Evolutionary conservation across 2,113 vertebrate genomes (phyloP).

Genomic region (Hippoglossus stenolepis): DNA sequence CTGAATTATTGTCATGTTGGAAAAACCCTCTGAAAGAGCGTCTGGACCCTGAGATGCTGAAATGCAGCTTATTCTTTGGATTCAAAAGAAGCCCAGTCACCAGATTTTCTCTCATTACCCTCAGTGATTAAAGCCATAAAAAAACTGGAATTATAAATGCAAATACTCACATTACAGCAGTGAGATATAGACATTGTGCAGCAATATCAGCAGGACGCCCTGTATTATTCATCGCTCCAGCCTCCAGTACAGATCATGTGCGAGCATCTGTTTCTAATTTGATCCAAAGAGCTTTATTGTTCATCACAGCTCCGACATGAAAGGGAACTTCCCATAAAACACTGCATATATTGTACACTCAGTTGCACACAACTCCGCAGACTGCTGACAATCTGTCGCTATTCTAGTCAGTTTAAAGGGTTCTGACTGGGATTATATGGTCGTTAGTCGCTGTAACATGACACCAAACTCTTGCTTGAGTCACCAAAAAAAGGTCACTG

Average conservation of each 20-base stretch:
- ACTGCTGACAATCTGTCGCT: conserved; percentile 32
- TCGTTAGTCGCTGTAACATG: not conserved
- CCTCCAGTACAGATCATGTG: conserved; percentile 45
- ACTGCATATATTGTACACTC: conserved; percentile 17
- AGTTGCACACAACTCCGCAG: conserved; percentile 43
- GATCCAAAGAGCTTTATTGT: conserved; percentile 63
- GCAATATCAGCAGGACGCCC: conserved; percentile 39
- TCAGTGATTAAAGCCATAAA: conserved; percentile 33
- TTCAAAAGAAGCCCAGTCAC: not conserved
- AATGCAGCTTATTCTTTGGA: conserved; percentile 10
- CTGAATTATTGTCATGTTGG: not conserved
- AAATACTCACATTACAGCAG: conserved; percentile 43
- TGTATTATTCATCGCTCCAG: conserved; percentile 57
- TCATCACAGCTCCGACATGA: conserved; percentile 55
- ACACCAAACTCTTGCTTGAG: conserved; percentile 3
- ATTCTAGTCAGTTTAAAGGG: conserved; percentile 20
- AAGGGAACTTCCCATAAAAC: conserved; percentile 53
- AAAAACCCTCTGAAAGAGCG: not conserved
- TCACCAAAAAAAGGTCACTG: not conserved
- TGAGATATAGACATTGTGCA: conserved; percentile 23
- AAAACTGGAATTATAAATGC: conserved; percentile 26
- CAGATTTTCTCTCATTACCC: not conserved
- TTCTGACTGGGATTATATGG: conserved; percentile 11
- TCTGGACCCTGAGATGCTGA: not conserved
- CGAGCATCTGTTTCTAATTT: conserved; percentile 67